These are phyloP conservation scores for Megaceryle alcyon DNA, from an alignment of 2,797 vertebrate genomes.

Conservation along the genomic window DNA sequence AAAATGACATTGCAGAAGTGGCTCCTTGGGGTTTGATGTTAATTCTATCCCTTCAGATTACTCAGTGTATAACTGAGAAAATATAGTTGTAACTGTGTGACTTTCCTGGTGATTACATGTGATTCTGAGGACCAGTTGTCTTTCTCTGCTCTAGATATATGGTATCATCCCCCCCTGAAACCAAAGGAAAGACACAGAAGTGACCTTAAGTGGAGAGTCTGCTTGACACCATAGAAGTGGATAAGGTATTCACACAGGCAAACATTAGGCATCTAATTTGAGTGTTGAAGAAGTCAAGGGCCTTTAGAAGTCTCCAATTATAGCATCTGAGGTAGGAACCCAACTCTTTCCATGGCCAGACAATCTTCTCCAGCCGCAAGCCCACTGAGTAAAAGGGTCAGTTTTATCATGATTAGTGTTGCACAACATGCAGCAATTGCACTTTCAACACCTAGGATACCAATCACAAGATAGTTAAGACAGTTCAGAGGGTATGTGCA, in stretches of 20 bases:
- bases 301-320: background rate
- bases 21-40: background rate
- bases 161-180: background rate
- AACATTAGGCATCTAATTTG: background rate
- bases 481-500: background rate
- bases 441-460: background rate
- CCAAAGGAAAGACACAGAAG: background rate
- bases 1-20: background rate
- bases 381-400: background rate
- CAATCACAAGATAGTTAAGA: background rate
- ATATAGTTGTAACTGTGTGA: background rate
- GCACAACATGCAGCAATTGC: accelerated
- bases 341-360: accelerated
- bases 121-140: background rate
- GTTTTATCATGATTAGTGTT: background rate
- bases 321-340: background rate
- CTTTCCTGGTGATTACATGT: background rate
- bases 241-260: background rate
- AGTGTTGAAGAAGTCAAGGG: background rate
- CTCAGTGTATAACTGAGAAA: background rate
- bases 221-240: background rate
- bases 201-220: background rate
- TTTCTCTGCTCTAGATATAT: background rate
- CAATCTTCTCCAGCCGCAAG: background rate
- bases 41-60: background rate